Evolutionary conservation across 2,797 vertebrate species (phyloP), one percentile per base, ranked within the genome.

Genomic region (Botia almorhae): DNA sequence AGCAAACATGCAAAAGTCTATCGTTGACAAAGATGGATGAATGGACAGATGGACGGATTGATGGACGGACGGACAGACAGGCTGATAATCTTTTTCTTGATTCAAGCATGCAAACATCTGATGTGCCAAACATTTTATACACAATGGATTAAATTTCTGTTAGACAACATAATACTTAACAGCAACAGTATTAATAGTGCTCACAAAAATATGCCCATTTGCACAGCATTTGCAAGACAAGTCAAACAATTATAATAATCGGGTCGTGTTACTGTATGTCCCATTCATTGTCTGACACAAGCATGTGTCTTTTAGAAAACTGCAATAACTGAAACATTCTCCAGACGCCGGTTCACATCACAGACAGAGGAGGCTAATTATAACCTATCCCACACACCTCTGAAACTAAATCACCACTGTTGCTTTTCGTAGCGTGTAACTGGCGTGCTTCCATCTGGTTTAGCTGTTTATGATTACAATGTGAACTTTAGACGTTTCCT

Each of bases 391-490:
- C 83, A 69, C 51, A 65, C 58, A 55, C 67, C 65, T 80, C 87
- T 89, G 87, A 86, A 83, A 88, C 81, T 36, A 89, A 90, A 92
- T 88, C 82, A 87, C 85, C 39, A 78, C 74, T 80, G 46, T 84
- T 50, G 75, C 67, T 70, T 64, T 60, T 84, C 82, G 50, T 83
- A 87, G 88, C 84, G 75, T 77, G 79, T 80, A 82, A 23, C 75
- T 80, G 72, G 69, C 69, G 21, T 81, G 68, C 60, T 55, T 85
- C 84, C 89, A 91, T 82, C 85, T 91, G 92, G 80, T 90, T 74
- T 84, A 85, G 82, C 36, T n/a, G 65, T 70, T 51, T 60, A 76
- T 81, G 79, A 82, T 83, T 77, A 81, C 60, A 78, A 53, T 46
- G 23, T 21, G 53, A 68, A 78, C 26, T 29, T 71, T 56, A 73